A percentile compares a stretch with the other conserved stretches of the same genome.
phyloP scores from a whole-genome alignment of 2,113 vertebrate genomes.

The Ammodramus savannarum region DNA sequence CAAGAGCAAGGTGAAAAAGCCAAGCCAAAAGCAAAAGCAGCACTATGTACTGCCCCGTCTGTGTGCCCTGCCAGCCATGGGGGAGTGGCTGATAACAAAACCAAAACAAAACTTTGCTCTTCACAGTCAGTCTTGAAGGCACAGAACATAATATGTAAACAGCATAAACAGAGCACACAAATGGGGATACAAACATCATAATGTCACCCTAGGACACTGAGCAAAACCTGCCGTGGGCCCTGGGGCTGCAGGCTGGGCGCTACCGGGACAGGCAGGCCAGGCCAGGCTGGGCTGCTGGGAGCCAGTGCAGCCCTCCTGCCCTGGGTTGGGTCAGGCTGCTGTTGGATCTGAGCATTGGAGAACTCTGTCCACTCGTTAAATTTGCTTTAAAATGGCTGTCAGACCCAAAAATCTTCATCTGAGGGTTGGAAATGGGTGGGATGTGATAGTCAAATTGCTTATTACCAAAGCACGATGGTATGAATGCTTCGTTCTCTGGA shows the following conservation, averaged over 20 bases:
- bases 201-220: not conserved
- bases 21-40: no score
- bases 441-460: not conserved
- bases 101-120: no score
- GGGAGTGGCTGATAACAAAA: no score
- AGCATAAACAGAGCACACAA: no score
- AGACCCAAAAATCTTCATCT: not conserved
- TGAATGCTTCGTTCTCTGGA: not conserved
- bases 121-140: no score
- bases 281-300: no score
- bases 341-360: not conserved
- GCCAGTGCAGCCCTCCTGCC: not conserved
- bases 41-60: no score
- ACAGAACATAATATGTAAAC: no score
- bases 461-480: not conserved
- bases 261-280: rapidly evolving
- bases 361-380: not conserved
- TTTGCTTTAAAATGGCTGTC: not conserved
- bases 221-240: rapidly evolving
- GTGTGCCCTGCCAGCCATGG: no score
- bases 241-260: rapidly evolving
- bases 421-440: not conserved
- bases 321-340: rapidly evolving
- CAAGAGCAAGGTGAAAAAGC: no score
- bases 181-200: no score